Percentiles rank a stretch among this genome's conserved stretches.
phyloP scores from a whole-genome alignment of 2,888 invertebrate species.

The Nycteola revayana region DNA sequence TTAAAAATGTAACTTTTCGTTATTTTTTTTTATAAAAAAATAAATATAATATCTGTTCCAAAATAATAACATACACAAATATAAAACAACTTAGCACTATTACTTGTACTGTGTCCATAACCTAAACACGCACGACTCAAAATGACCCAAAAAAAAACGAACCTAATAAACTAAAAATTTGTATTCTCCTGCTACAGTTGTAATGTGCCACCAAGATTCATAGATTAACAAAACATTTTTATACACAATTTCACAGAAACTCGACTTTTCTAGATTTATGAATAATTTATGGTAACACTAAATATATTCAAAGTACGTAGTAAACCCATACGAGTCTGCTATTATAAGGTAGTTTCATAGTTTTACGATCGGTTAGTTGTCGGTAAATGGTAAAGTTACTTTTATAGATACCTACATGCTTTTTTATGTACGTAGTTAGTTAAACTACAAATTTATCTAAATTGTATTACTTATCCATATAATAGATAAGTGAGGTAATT shows the following conservation, averaged over 20 bases:
- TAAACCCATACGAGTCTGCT: slow-evolving; percentile 12
- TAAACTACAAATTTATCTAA: too few species aligned
- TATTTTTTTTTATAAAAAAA: too few species aligned
- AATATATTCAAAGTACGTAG: slow-evolving; percentile 22
- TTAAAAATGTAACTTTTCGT: too few species aligned
- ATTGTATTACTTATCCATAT: too few species aligned
- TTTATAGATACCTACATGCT: too few species aligned
- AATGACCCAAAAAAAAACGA: slow-evolving; percentile 17
- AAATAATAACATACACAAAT: too few species aligned
- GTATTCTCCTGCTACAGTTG: slow-evolving; percentile 28
- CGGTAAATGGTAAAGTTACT: too few species aligned
- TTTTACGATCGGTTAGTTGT: slow-evolving; percentile 3
- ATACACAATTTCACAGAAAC: slow-evolving; percentile 30
- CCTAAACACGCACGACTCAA: slow-evolving; percentile 18
- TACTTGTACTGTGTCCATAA: slow-evolving; percentile 8
- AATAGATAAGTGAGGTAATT: too few species aligned
- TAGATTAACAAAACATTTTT: slow-evolving; percentile 28
- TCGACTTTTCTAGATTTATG: slow-evolving; percentile 22
- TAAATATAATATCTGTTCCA: too few species aligned
- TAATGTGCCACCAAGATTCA: slow-evolving; percentile 28
- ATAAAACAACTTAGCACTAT: not conserved
- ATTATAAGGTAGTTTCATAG: slow-evolving; percentile 7
- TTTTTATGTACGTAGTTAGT: too few species aligned
- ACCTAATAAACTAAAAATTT: slow-evolving; percentile 28
- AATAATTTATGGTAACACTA: slow-evolving; percentile 28